phyloP scores from a whole-genome alignment of 2,113 vertebrate species.

The Cariama cristata region DNA sequence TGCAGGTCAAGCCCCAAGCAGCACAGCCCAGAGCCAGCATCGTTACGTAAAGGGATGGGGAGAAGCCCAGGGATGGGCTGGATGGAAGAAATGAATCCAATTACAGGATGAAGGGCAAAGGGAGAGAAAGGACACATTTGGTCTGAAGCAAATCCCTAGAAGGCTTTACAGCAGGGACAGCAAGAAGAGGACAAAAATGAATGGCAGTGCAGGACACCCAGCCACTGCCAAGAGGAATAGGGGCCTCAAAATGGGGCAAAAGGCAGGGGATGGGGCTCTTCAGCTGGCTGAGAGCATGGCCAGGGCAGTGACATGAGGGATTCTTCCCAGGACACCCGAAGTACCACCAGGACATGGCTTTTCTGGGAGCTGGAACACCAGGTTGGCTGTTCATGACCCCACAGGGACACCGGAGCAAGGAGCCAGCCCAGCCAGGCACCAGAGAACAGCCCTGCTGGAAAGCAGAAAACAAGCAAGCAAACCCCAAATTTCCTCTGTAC shows the following conservation, averaged over 20 bases:
- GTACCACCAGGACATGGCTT: accelerated
- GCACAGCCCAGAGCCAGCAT: neutral
- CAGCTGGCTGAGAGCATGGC: neutral
- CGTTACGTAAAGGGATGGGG: constrained; percentile 35
- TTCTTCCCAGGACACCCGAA: neutral
- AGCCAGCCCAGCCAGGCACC: neutral
- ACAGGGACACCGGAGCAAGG: accelerated
- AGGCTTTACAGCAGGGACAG: neutral
- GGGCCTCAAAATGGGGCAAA: neutral
- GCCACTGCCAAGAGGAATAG: neutral
- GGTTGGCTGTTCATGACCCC: neutral
- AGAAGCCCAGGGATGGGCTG: neutral
- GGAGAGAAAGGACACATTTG: constrained; percentile 5
- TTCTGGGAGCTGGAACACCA: neutral
- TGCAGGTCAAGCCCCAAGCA: neutral
- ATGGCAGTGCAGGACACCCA: accelerated
- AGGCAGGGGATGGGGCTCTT: neutral
- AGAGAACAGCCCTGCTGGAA: neutral
- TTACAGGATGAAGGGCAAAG: constrained; percentile 66
- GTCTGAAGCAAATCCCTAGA: constrained; percentile 6
- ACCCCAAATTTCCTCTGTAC: neutral
- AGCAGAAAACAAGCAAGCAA: neutral
- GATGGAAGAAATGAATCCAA: constrained; percentile 61
- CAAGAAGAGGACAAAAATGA: neutral
- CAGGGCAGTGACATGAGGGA: neutral